phyloP scores from a whole-genome alignment of 2,113 vertebrate species.

The Atrichornis clamosus region DNA sequence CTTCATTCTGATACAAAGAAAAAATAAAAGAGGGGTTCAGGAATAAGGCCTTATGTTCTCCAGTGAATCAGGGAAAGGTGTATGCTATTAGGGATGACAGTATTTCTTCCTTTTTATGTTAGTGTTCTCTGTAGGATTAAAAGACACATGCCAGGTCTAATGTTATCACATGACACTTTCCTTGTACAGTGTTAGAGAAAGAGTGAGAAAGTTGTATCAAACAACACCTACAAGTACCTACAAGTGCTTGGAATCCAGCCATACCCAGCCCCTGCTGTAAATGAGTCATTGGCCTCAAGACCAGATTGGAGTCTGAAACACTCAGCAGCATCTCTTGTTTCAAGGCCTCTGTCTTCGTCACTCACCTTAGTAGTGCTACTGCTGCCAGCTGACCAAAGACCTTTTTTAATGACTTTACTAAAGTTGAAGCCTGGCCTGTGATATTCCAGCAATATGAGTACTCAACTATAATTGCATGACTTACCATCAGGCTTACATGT shows the following conservation, averaged over 20 bases:
- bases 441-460: background rate
- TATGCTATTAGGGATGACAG: background rate
- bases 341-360: background rate
- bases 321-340: background rate
- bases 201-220: background rate
- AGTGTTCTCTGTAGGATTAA: background rate
- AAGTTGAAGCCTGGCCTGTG: background rate
- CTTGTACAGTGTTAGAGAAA: background rate
- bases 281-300: background rate
- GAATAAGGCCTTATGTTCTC: background rate
- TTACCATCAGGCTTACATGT: background rate
- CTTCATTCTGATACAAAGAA: background rate
- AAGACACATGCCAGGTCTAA: background rate
- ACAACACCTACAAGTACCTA: background rate
- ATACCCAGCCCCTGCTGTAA: background rate
- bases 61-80: background rate
- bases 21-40: background rate
- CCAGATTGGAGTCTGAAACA: background rate
- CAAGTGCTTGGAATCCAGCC: background rate
- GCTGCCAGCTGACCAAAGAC: background rate
- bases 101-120: background rate
- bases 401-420: background rate
- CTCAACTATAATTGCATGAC: background rate
- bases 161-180: accelerated
- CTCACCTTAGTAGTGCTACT: background rate